phyloP scores from a whole-genome alignment of 2,888 invertebrate species.

The Melanotus villosus region DNA sequence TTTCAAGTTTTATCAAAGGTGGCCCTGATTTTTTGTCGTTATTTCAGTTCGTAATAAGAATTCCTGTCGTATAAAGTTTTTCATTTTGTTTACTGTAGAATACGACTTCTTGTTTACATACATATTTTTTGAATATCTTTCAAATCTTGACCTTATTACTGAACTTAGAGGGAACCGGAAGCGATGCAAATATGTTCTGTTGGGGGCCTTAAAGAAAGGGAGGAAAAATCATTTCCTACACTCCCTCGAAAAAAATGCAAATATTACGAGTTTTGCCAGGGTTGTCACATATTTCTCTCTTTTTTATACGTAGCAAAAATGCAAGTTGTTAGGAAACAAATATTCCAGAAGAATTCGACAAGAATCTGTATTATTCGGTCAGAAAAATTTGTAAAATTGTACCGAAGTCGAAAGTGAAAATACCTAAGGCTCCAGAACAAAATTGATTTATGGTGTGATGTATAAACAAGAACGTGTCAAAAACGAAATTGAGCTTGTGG shows the following conservation, averaged over 20 bases:
- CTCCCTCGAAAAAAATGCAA: background rate
- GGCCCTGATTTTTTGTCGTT: too few species aligned
- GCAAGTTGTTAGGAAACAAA: background rate
- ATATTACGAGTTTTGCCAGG: background rate
- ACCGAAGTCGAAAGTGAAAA: too few species aligned
- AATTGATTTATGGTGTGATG: too few species aligned
- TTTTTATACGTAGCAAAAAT: background rate
- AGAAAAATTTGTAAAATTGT: background rate
- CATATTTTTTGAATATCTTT: background rate
- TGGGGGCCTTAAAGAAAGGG: background rate
- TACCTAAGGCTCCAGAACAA: too few species aligned
- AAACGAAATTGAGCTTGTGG: too few species aligned
- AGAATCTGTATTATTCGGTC: background rate
- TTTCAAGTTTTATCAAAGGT: too few species aligned
- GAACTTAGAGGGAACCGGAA: conserved; percentile 1
- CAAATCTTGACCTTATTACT: background rate
- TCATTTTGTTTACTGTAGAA: background rate
- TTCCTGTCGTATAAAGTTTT: background rate
- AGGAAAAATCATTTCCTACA: background rate
- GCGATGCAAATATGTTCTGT: background rate
- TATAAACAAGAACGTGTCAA: too few species aligned
- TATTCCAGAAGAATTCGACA: background rate
- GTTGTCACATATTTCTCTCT: background rate
- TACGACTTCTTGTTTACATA: background rate
- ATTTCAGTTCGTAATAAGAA: too few species aligned